These are phyloP conservation scores for Spea bombifrons DNA, from an alignment of 2,113 vertebrate species.

Conservation along the genomic window DNA sequence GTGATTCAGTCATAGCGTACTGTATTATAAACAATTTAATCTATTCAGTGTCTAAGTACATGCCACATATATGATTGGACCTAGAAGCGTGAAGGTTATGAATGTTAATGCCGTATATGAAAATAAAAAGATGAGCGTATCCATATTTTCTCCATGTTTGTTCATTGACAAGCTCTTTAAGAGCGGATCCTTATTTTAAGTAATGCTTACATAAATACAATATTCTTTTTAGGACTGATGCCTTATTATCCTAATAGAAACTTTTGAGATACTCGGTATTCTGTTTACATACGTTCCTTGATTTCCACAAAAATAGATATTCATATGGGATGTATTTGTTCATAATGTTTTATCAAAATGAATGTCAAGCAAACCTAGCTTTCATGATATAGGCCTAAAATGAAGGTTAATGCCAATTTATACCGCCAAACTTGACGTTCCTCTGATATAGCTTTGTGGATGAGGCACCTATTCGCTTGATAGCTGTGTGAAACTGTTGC, in stretches of 20 bases:
- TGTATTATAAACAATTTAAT: neutral
- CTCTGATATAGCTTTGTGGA: slow-evolving; percentile 71
- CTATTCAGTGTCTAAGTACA: slow-evolving; percentile 23
- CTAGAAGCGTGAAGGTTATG: no score
- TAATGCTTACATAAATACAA: no score
- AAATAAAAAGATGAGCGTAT: no score
- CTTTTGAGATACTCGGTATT: neutral
- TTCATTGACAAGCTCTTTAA: no score
- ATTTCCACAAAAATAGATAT: neutral
- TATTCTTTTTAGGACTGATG: no score
- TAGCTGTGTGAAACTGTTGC: slow-evolving; percentile 83
- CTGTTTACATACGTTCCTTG: neutral
- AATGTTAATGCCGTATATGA: no score
- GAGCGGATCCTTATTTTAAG: no score
- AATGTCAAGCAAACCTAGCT: slow-evolving; percentile 59
- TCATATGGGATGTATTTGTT: neutral
- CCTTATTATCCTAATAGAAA: neutral
- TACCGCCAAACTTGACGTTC: slow-evolving; percentile 74
- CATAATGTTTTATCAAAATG: slow-evolving; percentile 18
- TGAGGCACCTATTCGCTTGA: slow-evolving; percentile 72
- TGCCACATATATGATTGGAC: neutral
- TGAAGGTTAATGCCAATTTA: slow-evolving; percentile 80
- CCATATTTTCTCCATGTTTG: no score
- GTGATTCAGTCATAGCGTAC: no score
- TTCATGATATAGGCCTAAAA: slow-evolving; percentile 69